These are phyloP conservation scores for Amblyopsis rosae DNA, from an alignment of 2,113 vertebrate genomes.

Conservation along the genomic window DNA sequence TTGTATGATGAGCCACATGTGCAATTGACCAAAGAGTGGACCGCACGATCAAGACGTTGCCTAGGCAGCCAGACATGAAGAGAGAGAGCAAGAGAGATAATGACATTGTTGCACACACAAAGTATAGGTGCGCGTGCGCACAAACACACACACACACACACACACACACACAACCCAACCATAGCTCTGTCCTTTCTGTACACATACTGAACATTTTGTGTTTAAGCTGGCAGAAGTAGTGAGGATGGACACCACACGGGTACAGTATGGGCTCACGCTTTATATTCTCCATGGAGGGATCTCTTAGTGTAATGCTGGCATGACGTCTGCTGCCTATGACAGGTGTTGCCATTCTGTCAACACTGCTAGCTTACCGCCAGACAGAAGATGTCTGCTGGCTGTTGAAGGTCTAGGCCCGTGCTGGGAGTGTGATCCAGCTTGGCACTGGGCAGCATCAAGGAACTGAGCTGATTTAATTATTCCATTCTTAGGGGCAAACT, in stretches of 20 bases:
- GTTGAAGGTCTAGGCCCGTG: slow-evolving; percentile 69
- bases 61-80: slow-evolving; percentile 62
- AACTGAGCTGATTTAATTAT: slow-evolving; percentile 70
- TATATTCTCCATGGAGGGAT: slow-evolving; percentile 40
- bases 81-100: slow-evolving; percentile 2
- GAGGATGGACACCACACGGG: slow-evolving; percentile 64
- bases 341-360: slow-evolving; percentile 74
- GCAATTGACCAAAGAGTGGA: slow-evolving; percentile 75
- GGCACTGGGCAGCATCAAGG: slow-evolving; percentile 69
- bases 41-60: slow-evolving; percentile 70
- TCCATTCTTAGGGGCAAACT: slow-evolving; percentile 64
- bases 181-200: not conserved
- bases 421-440: slow-evolving; percentile 75
- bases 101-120: slow-evolving; percentile 20
- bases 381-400: slow-evolving; percentile 74
- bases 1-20: slow-evolving; percentile 74
- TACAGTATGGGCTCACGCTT: slow-evolving; percentile 55
- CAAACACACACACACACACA: slow-evolving; percentile 35
- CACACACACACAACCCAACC: slow-evolving; percentile 15
- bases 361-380: slow-evolving; percentile 67
- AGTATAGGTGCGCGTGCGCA: too few species aligned
- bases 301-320: slow-evolving; percentile 70
- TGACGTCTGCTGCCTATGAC: slow-evolving; percentile 69
- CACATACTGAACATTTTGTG: slow-evolving; percentile 36
- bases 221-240: slow-evolving; percentile 31